A percentile compares a stretch with the other conserved stretches of the same genome.
Conservation (phyloP, 2,797 vertebrate species). For the Molossus alvarezi region DNA sequence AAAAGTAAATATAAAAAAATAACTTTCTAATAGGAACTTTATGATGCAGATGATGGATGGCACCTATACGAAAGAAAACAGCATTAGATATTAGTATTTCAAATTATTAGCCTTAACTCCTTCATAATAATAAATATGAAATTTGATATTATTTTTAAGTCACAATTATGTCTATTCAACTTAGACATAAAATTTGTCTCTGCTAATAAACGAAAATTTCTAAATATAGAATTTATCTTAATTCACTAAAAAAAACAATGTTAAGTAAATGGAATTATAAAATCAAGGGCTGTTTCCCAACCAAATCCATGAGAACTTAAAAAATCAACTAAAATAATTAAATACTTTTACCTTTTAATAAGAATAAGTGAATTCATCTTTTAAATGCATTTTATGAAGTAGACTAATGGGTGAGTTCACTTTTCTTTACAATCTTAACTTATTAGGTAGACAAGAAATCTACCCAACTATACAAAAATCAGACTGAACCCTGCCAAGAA, state of each 20-base stretch:
- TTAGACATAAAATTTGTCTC: background rate
- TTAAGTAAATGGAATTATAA: conserved; percentile 34
- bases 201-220: conserved; percentile 3
- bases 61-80: background rate
- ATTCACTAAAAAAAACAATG: background rate
- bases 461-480: background rate
- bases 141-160: background rate
- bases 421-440: background rate
- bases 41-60: background rate
- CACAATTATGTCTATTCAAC: background rate
- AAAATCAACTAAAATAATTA: background rate
- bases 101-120: conserved; percentile 22
- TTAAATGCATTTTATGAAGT: background rate
- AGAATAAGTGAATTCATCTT: background rate
- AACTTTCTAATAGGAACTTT: background rate
- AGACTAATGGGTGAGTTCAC: background rate
- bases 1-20: background rate
- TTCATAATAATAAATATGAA: background rate
- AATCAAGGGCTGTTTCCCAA: conserved; percentile 42
- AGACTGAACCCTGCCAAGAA: background rate
- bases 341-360: background rate
- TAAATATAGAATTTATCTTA: background rate
- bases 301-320: background rate
- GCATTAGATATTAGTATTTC: background rate
- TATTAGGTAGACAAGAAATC: background rate